phyloP scores from a whole-genome alignment of 2,888 invertebrate genomes.

The Cephus sareptanus region DNA sequence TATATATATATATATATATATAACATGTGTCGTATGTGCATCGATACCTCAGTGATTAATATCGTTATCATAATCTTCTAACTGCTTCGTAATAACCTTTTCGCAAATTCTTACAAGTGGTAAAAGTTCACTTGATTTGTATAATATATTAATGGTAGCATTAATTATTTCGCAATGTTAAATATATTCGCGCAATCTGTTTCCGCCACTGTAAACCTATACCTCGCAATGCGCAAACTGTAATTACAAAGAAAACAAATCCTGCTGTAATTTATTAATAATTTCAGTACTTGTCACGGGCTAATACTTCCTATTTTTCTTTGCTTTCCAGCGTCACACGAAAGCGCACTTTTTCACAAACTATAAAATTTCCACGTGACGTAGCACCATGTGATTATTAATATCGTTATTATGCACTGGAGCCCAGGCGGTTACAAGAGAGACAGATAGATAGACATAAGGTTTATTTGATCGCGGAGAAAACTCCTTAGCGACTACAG shows the following conservation, averaged over 20 bases:
- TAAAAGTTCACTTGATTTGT: background rate
- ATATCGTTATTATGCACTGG: background rate
- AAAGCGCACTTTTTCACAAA: background rate
- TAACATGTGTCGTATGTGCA: background rate
- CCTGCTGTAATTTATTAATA: no score
- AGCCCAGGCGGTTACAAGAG: background rate
- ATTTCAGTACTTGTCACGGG: no score
- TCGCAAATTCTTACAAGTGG: background rate
- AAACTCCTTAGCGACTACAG: no score
- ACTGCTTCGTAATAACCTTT: background rate
- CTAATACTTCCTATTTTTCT: no score
- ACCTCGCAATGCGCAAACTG: background rate
- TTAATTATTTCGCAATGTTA: background rate
- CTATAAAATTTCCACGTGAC: background rate
- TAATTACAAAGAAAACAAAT: background rate
- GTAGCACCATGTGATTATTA: background rate
- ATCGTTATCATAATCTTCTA: background rate
- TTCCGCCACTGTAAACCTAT: background rate
- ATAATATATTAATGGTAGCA: background rate
- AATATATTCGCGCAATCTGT: background rate
- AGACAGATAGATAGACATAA: background rate
- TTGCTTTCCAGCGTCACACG: no score
- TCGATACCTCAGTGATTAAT: background rate
- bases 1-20: no score
- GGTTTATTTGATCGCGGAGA: no score